Conservation (phyloP, 2,797 vertebrate genomes). For the Spinus olivaceus region DNA sequence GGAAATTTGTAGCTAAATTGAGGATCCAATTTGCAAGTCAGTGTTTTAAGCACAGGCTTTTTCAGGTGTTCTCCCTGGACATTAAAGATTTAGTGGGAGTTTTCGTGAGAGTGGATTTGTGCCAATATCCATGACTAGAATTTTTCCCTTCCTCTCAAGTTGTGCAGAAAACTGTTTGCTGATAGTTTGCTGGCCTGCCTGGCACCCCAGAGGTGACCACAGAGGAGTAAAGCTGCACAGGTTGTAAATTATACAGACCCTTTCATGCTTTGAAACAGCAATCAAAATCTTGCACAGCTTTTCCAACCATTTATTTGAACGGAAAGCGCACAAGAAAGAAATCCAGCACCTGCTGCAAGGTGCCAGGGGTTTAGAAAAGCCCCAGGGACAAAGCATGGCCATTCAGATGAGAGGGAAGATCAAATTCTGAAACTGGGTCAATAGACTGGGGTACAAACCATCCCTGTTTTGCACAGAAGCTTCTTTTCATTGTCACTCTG, state of each 20-base stretch:
- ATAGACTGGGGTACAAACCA: neutral
- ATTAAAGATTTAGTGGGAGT: slow-evolving; percentile 13
- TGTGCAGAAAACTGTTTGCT: neutral
- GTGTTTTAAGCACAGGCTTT: neutral
- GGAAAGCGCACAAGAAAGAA: neutral
- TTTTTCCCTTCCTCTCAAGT: neutral
- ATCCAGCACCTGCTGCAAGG: neutral
- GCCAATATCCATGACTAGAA: neutral
- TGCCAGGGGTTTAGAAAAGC: neutral
- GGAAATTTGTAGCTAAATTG: neutral
- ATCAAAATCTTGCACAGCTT: neutral
- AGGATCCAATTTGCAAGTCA: neutral
- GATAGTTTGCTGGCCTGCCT: neutral
- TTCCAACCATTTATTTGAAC: neutral
- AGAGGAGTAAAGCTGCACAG: neutral
- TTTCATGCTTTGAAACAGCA: neutral
- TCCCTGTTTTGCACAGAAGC: neutral
- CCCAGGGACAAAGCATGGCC: neutral
- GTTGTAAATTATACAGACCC: neutral
- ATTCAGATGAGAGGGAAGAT: neutral
- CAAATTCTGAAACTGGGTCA: neutral
- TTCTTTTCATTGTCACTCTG: neutral
- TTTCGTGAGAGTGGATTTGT: neutral
- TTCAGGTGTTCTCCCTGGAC: slow-evolving; percentile 30
- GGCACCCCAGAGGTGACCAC: neutral